Base-by-base conservation (phyloP, 2,888 invertebrate species). In the Amphimallon solstitiale region DNA sequence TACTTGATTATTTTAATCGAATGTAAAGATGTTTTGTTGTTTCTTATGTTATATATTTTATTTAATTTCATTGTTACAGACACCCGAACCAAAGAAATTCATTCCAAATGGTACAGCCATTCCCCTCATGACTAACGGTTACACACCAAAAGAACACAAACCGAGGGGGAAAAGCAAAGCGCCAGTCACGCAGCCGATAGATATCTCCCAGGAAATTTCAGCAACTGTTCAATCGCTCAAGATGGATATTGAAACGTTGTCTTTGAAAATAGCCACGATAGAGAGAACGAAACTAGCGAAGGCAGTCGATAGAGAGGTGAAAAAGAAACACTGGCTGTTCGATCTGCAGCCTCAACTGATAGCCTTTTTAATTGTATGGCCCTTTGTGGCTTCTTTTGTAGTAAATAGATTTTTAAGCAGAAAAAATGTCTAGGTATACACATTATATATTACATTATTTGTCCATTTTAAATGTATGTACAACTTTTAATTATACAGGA, bases 341-440 rank as follows among this genome's bases (percentile, higher is more conserved):
- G 70, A 74, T 34, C 61, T 81, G 6, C 75, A 78, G 9, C 73
- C 84, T 19, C 83, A 85, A 2, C 83, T 90, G 0, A 80, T 90
- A 56, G 76, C 85, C 52, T 82, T 91, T 68, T 78, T 91, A 70
- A 74, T 89, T 19, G 69, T 87, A 64, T 92, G 92, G 92, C 92
- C 92, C 3, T 84, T 91, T 75, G 69, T 90, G 49, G 88, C 86
- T 2, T 85, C 73, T 70, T 77, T 80, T 69, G 72, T 82, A 48
- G 74, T 80, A 71, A 78, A 79, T 69, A 74, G 78, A 68, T 78
- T 75, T 71, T 56, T 77, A 54, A 62, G 70, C 45, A 70, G 64
- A 46, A 73, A 67, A 63, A 51, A 61, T 6, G 29, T 45, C 43
- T 61, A 66, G 38, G 48, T 60, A 15, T 38, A 29, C 29, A 29